These are phyloP conservation scores for Petroica traversi DNA, from an alignment of 2,113 vertebrate species.

Conservation along the genomic window DNA sequence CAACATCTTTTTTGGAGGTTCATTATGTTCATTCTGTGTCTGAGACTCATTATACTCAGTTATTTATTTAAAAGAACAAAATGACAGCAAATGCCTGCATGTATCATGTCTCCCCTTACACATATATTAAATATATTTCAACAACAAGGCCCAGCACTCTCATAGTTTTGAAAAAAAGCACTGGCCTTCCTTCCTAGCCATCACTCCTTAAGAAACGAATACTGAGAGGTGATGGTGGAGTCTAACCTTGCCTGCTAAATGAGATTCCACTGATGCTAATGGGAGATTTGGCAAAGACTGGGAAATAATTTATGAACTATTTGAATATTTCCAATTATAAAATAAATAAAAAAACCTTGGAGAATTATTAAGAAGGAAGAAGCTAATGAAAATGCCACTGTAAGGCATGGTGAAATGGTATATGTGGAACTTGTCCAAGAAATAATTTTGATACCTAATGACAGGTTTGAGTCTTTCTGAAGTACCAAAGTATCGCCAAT, in stretches of 20 bases:
- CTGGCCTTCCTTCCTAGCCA: neutral
- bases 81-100: conserved; percentile 37
- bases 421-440: neutral
- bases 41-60: conserved; percentile 53
- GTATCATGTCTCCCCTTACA: conserved; percentile 6
- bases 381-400: neutral
- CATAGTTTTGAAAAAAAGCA: neutral
- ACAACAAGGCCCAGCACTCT: neutral
- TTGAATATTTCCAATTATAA: conserved; percentile 21
- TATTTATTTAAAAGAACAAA: conserved; percentile 60
- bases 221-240: neutral
- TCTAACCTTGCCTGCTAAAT: neutral
- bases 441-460: neutral
- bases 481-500: neutral
- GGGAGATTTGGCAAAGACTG: conserved; percentile 26
- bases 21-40: conserved; percentile 61
- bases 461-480: neutral
- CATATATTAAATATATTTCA: neutral
- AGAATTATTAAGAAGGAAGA: neutral
- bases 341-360: neutral
- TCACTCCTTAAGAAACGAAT: neutral
- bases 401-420: neutral
- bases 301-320: conserved; percentile 13
- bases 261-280: neutral
- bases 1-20: conserved; percentile 60